Base-by-base conservation (phyloP, 1,140 invertebrate genomes). In the Trichogramma pretiosum region DNA sequence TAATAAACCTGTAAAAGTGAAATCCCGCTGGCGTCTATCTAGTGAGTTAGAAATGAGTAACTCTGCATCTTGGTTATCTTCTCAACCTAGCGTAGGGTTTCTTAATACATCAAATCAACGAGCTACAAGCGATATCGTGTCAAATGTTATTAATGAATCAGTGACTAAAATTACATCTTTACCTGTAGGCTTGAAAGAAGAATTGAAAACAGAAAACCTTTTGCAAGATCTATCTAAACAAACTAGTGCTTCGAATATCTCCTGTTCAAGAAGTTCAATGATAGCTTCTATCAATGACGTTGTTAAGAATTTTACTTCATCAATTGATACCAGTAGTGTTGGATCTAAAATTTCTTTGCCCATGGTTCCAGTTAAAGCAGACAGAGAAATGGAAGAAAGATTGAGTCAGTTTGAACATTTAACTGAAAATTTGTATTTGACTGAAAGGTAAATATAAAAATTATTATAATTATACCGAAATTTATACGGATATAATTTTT, bases 391-490 rank as follows among this genome's bases (percentile, higher is more conserved):
- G 57, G 78, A 82, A 54, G 81, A 82, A 8, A 78, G 84, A 56
- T 68, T 89, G 35, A 85, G 84, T 52, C 79, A 81, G 39, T 96
- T 89, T 72, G 79, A 85, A 55, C 72, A 80, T 56, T 79, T 95
- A 32, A 78, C 78, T 28, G 89, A 93, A 64, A 94, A 93, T 74
- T 74, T 85, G 22, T 95, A 92, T 74, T 69, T 84, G 38, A 87
- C 84, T 55, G 84, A 87, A 23, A 74, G 84, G 57, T 82, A 55
- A 59, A 32, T 28, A 32, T 32, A 35, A 42, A 44, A 41, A 30
- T 48, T 23, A 33, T 19, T 28, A 28, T 46, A 39, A 44, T 44
- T 38, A 16, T 30, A 43, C 8, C 4, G n/a, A n/a, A 43, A 33
- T 33, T n/a, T n/a, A n/a, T 28, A 28, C 24, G 13, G 34, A 11